phyloP scores from a whole-genome alignment of 2,797 vertebrate genomes.

The Sandelia bainsii region DNA sequence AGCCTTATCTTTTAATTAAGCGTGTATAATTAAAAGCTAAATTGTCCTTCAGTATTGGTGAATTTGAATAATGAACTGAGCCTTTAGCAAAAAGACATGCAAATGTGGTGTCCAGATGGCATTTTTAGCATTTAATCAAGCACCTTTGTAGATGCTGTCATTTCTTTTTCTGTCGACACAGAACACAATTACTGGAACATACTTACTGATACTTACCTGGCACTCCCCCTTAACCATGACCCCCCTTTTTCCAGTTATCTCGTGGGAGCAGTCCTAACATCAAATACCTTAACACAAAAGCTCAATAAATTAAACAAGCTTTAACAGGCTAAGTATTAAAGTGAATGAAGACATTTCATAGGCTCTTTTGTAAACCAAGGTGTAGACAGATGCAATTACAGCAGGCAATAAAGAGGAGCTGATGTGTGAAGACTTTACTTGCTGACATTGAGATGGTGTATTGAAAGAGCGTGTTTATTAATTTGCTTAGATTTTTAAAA shows the following conservation, averaged over 20 bases:
- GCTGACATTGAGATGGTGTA: conserved; percentile 5
- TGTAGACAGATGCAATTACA: conserved; percentile 61
- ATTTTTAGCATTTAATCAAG: neutral
- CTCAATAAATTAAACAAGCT: conserved; percentile 56
- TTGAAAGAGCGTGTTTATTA: neutral
- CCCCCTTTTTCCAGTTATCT: conserved; percentile 33
- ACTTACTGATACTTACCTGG: conserved; percentile 15
- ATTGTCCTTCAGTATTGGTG: too few relatives aligned
- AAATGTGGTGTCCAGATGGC: neutral
- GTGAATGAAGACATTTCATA: conserved; percentile 44
- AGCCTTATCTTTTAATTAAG: too few relatives aligned
- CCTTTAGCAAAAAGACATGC: neutral
- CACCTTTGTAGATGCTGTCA: neutral
- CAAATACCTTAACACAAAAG: conserved; percentile 69
- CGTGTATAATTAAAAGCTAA: too few relatives aligned
- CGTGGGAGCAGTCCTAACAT: conserved; percentile 46
- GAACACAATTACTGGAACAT: conserved; percentile 7
- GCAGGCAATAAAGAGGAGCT: conserved; percentile 21
- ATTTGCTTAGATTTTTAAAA: conserved; percentile 7
- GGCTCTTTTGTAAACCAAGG: conserved; percentile 54
- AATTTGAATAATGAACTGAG: neutral
- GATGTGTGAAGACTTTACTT: conserved; percentile 35
- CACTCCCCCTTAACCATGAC: conserved; percentile 39
- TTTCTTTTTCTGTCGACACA: conserved; percentile 12
- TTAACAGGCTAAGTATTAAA: conserved; percentile 55